phyloP scores from a whole-genome alignment of 2,113 vertebrate genomes.

The Columba janthina region DNA sequence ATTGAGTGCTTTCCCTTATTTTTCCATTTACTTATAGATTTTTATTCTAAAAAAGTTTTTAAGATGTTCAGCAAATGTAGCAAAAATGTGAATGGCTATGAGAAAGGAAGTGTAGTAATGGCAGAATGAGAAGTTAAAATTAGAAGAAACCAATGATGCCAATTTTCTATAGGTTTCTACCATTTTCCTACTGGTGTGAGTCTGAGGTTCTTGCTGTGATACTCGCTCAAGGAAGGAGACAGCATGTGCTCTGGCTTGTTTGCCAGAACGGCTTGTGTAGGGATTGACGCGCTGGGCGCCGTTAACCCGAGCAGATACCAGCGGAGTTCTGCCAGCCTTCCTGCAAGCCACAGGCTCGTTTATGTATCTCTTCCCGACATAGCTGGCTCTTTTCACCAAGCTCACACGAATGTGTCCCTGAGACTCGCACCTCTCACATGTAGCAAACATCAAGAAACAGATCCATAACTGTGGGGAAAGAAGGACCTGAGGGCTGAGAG shows the following conservation, averaged over 20 bases:
- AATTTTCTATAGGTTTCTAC: not conserved
- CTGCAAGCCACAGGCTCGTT: fast-evolving
- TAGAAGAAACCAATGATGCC: not conserved
- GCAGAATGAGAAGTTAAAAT: not conserved
- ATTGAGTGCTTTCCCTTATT: not conserved
- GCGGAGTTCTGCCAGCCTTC: not conserved
- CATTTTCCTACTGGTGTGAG: not conserved
- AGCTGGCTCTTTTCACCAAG: not conserved
- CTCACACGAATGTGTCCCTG: not conserved
- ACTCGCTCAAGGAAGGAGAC: not conserved
- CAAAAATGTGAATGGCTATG: not conserved
- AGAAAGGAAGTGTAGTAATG: not conserved
- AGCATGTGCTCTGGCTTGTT: not conserved
- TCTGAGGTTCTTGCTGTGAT: fast-evolving
- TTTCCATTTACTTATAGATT: not conserved
- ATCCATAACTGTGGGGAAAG: not conserved
- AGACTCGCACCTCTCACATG: fast-evolving
- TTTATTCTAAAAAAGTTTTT: not conserved
- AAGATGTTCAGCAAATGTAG: not conserved
- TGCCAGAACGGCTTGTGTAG: fast-evolving
- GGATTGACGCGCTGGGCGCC: not conserved
- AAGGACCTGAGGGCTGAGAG: not conserved
- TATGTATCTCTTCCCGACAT: not conserved
- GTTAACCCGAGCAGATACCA: not conserved
- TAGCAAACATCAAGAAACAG: not conserved